Evolutionary conservation across 37 sponge, comb jelly and placozoan species (phyloP), one percentile per base, ranked within the genome.

Genomic region (Ianthella basta): DNA sequence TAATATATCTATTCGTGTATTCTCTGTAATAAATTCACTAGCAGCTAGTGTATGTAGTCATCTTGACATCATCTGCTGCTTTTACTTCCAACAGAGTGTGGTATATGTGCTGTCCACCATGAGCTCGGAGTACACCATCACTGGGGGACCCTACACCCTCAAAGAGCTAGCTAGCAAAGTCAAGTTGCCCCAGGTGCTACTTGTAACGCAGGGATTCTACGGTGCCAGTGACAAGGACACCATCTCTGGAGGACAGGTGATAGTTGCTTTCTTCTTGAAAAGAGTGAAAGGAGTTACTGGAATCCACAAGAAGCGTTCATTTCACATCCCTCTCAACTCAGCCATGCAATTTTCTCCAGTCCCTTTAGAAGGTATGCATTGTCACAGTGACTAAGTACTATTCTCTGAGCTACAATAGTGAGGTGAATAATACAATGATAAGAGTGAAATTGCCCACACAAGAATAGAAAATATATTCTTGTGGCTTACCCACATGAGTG

Each of bases 191-290:
- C 78, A 75, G 40, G 16, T 75, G 21, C 54, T 75, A 24, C 78
- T 24, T 19, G 78, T 75, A 4, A 53, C 54, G 2, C 37, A 75
- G 21, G 78, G 78, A 0, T 75, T 53, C 37, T 75, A 41, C 25
- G 78, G 38, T 2, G 38, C 78, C n/a, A 40, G 19, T 16, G 78
- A 80, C 21, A 0, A 59, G 27, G 81, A 27, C 20, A 80, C 81
- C 59, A 80, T 80, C 60, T 33, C 60, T 38, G 81, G 29, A 12
- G 61, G 59, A 16, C 61, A 60, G 59, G 32, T 57, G 27, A 80
- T 80, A 60, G 81, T 57, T 12, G 81, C 61, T 30, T 57, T 55
- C 36, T 60, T 60, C 21, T 23, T 80, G 60, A 60, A 80, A 60
- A 56, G 81, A n/a, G 32, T 59, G 8, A 60, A 57, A 27, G 81